phyloP scores from a whole-genome alignment of 2,888 invertebrate species.

The Embidobia sp. region DNA sequence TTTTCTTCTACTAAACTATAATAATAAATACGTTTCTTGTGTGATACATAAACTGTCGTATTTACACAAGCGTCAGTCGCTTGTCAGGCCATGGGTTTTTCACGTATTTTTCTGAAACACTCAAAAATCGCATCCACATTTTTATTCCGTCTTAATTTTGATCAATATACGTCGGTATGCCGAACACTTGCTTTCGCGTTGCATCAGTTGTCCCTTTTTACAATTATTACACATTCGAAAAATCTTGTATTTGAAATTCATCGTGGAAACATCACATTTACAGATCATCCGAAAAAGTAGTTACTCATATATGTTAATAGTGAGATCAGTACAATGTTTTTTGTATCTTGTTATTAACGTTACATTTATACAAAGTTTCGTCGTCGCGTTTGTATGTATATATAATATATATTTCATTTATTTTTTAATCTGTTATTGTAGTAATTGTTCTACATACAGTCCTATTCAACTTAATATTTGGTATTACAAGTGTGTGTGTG shows the following conservation, averaged over 20 bases:
- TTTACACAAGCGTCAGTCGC: slow-evolving; percentile 76
- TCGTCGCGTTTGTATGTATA: slow-evolving; percentile 72
- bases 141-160: slow-evolving; percentile 13
- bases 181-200: slow-evolving; percentile 31
- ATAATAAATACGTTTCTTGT: slow-evolving; percentile 79
- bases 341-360: slow-evolving; percentile 71
- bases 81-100: slow-evolving; percentile 77
- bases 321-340: slow-evolving; percentile 78
- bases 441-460: slow-evolving; percentile 72
- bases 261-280: slow-evolving; percentile 75
- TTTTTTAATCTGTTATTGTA: slow-evolving; percentile 2
- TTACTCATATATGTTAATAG: slow-evolving; percentile 71
- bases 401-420: slow-evolving; percentile 23
- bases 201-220: slow-evolving; percentile 66
- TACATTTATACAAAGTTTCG: slow-evolving; percentile 80
- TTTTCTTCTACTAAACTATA: slow-evolving; percentile 78
- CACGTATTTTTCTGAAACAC: slow-evolving; percentile 74
- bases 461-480: slow-evolving; percentile 79
- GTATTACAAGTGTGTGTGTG: slow-evolving; percentile 72
- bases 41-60: slow-evolving; percentile 77
- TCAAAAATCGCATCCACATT: slow-evolving; percentile 63
- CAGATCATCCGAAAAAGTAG: slow-evolving; percentile 68
- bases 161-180: not conserved
- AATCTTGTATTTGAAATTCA: slow-evolving; percentile 67
- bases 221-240: slow-evolving; percentile 74